These are phyloP conservation scores for Sesia apiformis DNA, from an alignment of 2,888 invertebrate species.

Conservation along the genomic window DNA sequence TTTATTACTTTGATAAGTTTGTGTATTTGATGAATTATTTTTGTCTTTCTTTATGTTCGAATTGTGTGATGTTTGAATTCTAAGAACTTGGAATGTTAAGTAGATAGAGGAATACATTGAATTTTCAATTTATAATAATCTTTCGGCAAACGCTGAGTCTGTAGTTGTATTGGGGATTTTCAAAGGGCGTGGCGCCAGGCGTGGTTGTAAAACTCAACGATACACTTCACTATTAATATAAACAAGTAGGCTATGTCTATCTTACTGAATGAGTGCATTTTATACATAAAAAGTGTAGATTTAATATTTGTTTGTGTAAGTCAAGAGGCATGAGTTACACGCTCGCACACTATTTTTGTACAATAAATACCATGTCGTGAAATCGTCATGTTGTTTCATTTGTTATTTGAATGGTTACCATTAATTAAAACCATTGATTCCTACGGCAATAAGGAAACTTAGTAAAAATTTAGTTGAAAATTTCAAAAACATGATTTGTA, in stretches of 20 bases:
- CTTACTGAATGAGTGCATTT: conserved; percentile 72
- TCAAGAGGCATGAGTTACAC: conserved; percentile 66
- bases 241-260: conserved; percentile 68
- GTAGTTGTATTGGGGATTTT: conserved; percentile 39
- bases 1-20: conserved; percentile 24
- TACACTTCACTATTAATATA: conserved; percentile 51
- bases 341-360: conserved; percentile 75
- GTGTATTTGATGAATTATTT: conserved; percentile 1
- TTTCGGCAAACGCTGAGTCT: conserved; percentile 28
- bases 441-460: no score
- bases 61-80: background rate
- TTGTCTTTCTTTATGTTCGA: background rate
- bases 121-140: conserved; percentile 17
- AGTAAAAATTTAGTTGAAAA: conserved; percentile 6
- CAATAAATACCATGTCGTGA: conserved; percentile 73
- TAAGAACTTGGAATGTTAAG: background rate
- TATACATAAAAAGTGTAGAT: conserved; percentile 60
- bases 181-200: conserved; percentile 37
- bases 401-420: conserved; percentile 4
- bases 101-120: conserved; percentile 10
- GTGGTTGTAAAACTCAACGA: conserved; percentile 70
- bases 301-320: conserved; percentile 68
- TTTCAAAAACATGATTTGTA: conserved; percentile 38
- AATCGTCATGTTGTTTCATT: conserved; percentile 60
- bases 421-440: no score